phyloP scores from a whole-genome alignment of 1,140 invertebrate species.

The Asbolus verrucosus region DNA sequence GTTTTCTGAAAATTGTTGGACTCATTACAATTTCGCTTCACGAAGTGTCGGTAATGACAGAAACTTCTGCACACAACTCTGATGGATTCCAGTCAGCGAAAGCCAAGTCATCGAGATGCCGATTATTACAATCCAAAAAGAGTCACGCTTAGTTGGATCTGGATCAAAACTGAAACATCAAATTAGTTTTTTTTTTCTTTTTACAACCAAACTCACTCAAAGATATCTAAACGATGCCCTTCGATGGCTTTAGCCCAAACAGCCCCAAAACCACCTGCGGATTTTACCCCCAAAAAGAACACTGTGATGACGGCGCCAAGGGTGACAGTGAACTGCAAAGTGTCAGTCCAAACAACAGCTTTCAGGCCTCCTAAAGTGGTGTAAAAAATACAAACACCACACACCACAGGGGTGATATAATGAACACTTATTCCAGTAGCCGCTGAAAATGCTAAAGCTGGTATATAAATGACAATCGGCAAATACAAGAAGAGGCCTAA shows the following conservation, averaged over 20 bases:
- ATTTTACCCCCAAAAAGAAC: slow-evolving; percentile 66
- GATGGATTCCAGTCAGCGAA: slow-evolving; percentile 70
- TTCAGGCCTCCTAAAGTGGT: slow-evolving; percentile 81
- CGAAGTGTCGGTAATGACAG: slow-evolving; percentile 68
- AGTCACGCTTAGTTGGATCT: slow-evolving; percentile 69
- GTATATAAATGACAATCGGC: slow-evolving; percentile 74
- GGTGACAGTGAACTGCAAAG: slow-evolving; percentile 76
- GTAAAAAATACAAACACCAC: slow-evolving; percentile 82
- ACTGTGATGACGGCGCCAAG: slow-evolving; percentile 75
- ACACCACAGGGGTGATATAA: slow-evolving; percentile 74
- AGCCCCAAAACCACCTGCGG: slow-evolving; percentile 65
- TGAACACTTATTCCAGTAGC: slow-evolving; percentile 77
- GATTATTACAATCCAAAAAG: slow-evolving; percentile 70
- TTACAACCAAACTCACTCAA: slow-evolving; percentile 49
- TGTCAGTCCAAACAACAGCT: slow-evolving; percentile 80
- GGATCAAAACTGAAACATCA: slow-evolving; percentile 61
- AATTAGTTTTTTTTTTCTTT: not conserved
- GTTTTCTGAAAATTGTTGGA: not conserved
- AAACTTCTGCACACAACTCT: slow-evolving; percentile 71
- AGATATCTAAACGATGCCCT: slow-evolving; percentile 50
- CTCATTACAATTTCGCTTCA: slow-evolving; percentile 68
- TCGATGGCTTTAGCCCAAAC: slow-evolving; percentile 49
- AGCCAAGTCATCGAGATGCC: slow-evolving; percentile 72
- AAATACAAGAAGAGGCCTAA: slow-evolving; percentile 68
- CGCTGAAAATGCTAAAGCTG: slow-evolving; percentile 72